Conservation (phyloP, 2,113 vertebrate genomes). For the Ageneiosus marmoratus region DNA sequence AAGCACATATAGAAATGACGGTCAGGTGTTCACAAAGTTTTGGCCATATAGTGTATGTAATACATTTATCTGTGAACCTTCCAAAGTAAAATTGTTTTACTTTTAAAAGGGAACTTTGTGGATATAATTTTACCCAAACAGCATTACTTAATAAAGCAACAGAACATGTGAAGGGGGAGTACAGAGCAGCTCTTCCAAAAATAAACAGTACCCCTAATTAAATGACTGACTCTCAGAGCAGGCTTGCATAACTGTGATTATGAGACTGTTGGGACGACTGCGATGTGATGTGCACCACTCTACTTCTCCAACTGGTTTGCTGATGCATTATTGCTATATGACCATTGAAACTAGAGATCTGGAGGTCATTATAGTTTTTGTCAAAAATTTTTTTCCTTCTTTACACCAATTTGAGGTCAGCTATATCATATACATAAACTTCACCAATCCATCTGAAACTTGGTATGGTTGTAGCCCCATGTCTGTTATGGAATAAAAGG, state of each 20-base stretch:
- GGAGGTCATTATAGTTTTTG: too few relatives aligned
- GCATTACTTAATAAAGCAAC: not conserved
- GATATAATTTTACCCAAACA: conserved; percentile 4
- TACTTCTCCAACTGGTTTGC: not conserved
- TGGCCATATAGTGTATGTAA: not conserved
- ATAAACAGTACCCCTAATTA: not conserved
- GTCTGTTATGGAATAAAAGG: too few relatives aligned
- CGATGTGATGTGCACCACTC: not conserved
- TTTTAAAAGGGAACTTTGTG: not conserved
- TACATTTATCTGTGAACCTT: not conserved
- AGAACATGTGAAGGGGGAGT: too few relatives aligned
- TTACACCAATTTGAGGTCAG: too few relatives aligned
- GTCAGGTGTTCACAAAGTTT: not conserved
- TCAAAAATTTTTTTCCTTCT: too few relatives aligned
- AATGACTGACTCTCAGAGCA: not conserved
- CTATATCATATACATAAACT: too few relatives aligned
- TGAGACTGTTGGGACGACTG: not conserved
- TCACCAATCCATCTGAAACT: too few relatives aligned
- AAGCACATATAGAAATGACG: not conserved
- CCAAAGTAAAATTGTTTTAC: not conserved
- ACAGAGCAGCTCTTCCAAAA: not conserved
- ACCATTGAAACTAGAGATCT: too few relatives aligned
- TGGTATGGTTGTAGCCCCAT: too few relatives aligned
- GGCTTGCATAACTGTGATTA: not conserved
- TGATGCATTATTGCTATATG: not conserved